Percentiles rank a stretch among this genome's conserved stretches.
Evolutionary conservation across 2,888 invertebrate genomes (phyloP).

Genomic region (Epirrhoe tristata): DNA sequence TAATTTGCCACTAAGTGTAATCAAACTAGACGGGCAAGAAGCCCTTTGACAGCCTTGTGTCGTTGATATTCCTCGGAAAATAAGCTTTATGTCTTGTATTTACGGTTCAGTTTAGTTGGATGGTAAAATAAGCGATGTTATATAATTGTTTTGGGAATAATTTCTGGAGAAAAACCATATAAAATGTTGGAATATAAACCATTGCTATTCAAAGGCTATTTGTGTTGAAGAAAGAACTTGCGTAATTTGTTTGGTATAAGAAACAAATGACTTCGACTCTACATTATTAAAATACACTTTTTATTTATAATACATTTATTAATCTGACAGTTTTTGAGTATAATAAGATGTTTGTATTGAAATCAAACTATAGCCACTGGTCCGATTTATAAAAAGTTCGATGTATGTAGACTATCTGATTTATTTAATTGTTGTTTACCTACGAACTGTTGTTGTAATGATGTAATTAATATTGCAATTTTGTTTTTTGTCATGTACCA

Average conservation of each 20-base stretch:
- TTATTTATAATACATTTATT: no score
- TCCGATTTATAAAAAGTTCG: no score
- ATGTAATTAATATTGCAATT: no score
- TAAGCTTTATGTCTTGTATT: neutral
- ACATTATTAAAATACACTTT: no score
- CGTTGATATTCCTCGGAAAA: neutral
- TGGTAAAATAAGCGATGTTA: neutral
- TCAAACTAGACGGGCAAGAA: conserved; percentile 31
- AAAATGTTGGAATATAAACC: neutral
- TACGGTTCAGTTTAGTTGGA: neutral
- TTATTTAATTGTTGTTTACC: no score
- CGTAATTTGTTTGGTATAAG: neutral
- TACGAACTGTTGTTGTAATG: no score
- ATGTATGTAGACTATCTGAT: no score
- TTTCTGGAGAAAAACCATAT: neutral
- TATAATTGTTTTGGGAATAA: neutral
- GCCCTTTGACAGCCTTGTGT: conserved; percentile 6
- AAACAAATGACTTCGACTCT: no score
- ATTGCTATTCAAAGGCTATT: neutral
- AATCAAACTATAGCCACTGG: no score
- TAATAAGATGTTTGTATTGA: no score
- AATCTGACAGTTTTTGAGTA: no score
- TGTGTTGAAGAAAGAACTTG: neutral
- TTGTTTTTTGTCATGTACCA: no score
- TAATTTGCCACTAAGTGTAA: conserved; percentile 44